phyloP scores from a whole-genome alignment of 2,113 vertebrate species.

The Circaetus cinerascens region DNA sequence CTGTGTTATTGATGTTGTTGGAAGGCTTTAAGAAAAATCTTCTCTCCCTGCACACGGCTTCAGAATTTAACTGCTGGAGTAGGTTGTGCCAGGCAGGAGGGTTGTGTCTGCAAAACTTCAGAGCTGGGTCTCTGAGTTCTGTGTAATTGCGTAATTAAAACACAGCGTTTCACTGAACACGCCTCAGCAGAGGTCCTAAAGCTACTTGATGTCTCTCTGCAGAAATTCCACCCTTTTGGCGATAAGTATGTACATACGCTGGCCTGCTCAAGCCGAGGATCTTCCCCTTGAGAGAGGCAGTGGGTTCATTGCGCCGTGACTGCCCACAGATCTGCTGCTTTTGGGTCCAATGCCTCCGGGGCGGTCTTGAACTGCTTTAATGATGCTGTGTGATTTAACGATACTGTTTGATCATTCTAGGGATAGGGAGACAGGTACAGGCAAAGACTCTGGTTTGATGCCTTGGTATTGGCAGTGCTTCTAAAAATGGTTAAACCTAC shows the following conservation, averaged over 20 bases:
- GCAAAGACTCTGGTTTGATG: neutral
- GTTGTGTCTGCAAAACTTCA: neutral
- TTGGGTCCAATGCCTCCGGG: neutral
- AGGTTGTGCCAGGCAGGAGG: neutral
- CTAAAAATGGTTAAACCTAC: neutral
- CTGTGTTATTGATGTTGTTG: neutral
- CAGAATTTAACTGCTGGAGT: neutral
- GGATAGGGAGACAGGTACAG: constrained; percentile 29
- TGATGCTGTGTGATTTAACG: neutral
- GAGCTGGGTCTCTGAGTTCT: neutral
- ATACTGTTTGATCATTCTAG: neutral
- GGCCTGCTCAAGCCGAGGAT: neutral
- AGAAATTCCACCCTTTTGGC: neutral
- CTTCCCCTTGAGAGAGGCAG: neutral
- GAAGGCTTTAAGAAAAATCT: neutral
- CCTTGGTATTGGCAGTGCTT: constrained; percentile 16
- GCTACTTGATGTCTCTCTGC: neutral
- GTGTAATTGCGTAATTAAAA: neutral
- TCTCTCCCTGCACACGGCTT: neutral
- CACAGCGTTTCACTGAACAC: accelerated
- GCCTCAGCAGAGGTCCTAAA: neutral
- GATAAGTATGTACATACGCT: accelerated
- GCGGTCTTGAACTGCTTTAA: neutral
- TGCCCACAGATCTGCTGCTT: neutral
- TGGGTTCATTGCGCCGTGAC: accelerated